These are phyloP conservation scores for Haliclystus octoradiatus DNA, from an alignment of 30 jellyfish, hydroid and myxozoan genomes.

Conservation along the genomic window DNA sequence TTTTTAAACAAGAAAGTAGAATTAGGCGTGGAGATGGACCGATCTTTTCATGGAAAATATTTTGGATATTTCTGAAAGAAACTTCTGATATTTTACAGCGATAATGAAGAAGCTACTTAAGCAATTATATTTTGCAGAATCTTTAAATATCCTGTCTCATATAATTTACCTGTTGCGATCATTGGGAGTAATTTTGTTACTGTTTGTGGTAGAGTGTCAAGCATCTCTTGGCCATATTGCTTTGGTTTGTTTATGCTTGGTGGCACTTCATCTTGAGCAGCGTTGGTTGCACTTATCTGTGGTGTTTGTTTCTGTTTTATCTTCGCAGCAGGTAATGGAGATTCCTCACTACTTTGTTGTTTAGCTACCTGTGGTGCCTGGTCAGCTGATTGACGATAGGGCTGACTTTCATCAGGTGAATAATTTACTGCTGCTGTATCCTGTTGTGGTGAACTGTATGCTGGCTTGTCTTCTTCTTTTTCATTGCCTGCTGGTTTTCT, in stretches of 20 bases:
- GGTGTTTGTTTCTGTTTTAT: neutral
- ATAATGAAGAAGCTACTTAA: too few relatives aligned
- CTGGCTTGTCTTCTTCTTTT: neutral
- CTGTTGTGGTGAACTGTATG: neutral
- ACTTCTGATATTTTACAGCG: too few relatives aligned
- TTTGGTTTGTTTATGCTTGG: neutral
- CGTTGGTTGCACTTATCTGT: neutral
- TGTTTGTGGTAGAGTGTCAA: neutral
- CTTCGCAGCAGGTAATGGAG: neutral
- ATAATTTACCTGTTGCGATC: neutral
- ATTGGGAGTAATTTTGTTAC: neutral
- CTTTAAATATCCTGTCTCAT: too few relatives aligned
- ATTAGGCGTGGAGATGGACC: too few relatives aligned
- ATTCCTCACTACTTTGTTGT: neutral
- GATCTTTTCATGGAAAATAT: too few relatives aligned
- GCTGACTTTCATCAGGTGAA: neutral
- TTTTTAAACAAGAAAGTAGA: too few relatives aligned
- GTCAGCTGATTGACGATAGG: neutral
- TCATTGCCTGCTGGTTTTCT: neutral
- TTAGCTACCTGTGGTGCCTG: neutral
- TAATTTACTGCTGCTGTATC: neutral
- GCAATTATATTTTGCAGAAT: too few relatives aligned
- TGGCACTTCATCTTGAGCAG: neutral
- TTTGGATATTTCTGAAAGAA: too few relatives aligned
- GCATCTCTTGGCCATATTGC: neutral